A percentile compares a stretch with the other conserved stretches of the same genome.
These are phyloP conservation scores for Eupithecia subfuscata DNA, from an alignment of 2,888 invertebrate species.

Conservation along the genomic window DNA sequence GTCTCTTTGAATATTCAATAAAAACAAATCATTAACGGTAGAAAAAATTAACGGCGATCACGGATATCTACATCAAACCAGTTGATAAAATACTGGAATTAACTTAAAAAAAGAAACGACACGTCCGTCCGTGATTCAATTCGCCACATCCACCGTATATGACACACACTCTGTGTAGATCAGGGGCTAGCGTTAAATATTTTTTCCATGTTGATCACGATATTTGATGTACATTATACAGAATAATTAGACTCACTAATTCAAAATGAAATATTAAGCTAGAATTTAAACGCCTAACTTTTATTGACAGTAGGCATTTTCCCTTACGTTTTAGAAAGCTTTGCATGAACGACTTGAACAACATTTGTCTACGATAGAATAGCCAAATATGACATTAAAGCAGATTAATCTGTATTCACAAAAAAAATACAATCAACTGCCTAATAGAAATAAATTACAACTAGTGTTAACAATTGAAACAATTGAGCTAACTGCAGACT, in stretches of 20 bases:
- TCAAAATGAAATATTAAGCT: too few relatives aligned
- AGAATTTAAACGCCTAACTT: too few relatives aligned
- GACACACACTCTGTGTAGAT: slow-evolving; percentile 19
- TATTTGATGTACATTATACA: too few relatives aligned
- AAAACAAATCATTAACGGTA: neutral
- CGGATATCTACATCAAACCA: neutral
- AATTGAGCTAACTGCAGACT: too few relatives aligned
- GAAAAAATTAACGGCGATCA: neutral
- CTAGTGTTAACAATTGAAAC: too few relatives aligned
- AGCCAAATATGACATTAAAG: neutral
- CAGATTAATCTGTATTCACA: too few relatives aligned
- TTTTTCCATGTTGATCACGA: neutral
- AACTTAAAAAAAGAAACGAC: slow-evolving; percentile 15
- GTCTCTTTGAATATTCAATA: too few relatives aligned
- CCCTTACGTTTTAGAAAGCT: too few relatives aligned
- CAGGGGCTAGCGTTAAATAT: neutral
- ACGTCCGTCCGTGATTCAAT: slow-evolving; percentile 21
- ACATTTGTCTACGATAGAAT: neutral
- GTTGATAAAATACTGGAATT: neutral
- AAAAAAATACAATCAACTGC: too few relatives aligned
- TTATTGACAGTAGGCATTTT: too few relatives aligned
- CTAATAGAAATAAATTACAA: too few relatives aligned
- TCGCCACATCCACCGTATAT: slow-evolving; percentile 26
- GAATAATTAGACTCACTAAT: too few relatives aligned
- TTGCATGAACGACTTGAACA: neutral